Percentiles rank a stretch among this genome's conserved stretches.
These are phyloP conservation scores for Oncorhynchus clarkii DNA, from an alignment of 2,113 vertebrate genomes.

Conservation along the genomic window DNA sequence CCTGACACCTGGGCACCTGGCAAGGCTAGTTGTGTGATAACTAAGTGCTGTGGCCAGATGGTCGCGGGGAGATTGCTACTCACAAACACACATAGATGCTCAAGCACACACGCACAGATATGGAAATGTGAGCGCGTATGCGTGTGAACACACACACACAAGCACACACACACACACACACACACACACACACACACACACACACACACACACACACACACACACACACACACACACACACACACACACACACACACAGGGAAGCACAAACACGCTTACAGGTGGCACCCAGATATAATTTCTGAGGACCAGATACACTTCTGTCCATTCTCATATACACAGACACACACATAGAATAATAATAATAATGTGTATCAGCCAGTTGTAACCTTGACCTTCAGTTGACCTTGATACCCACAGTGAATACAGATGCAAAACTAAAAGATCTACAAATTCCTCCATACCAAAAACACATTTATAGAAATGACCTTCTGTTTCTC, in stretches of 20 bases:
- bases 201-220: neutral
- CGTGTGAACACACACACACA: neutral
- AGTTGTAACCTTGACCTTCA: no score
- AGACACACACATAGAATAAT: neutral
- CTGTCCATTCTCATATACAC: constrained; percentile 26
- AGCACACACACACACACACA: constrained; percentile 18
- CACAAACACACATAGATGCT: neutral
- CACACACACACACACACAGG: constrained; percentile 23
- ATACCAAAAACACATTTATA: no score
- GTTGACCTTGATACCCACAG: no score
- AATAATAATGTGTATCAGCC: no score
- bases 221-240: constrained; percentile 10
- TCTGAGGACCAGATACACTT: constrained; percentile 61
- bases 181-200: constrained; percentile 13
- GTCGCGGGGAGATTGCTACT: constrained; percentile 29
- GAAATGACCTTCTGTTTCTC: no score
- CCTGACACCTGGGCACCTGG: constrained; percentile 43
- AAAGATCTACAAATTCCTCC: no score
- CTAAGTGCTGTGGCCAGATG: constrained; percentile 65
- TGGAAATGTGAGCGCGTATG: neutral
- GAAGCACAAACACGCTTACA: neutral
- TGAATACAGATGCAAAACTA: no score
- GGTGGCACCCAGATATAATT: constrained; percentile 59
- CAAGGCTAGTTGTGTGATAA: constrained; percentile 52
- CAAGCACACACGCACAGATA: constrained; percentile 12